Evolutionary conservation across 2,113 vertebrate genomes (phyloP), one percentile per base, ranked within the genome.

Genomic region (Ptychochromis oligacanthus): DNA sequence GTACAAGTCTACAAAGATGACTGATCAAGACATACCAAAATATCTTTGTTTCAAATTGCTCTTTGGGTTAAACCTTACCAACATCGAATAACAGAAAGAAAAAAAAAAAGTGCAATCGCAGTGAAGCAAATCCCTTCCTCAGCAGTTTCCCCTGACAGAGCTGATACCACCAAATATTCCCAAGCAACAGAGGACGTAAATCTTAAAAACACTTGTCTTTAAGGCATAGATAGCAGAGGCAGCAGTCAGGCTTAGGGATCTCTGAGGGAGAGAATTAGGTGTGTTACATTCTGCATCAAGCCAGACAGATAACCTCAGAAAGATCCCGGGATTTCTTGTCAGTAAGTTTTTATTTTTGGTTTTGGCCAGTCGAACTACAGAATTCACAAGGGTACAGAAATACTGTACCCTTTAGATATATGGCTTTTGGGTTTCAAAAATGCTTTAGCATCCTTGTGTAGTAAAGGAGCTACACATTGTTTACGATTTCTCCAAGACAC

Each of bases 151-250:
- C 40, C 26, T 14, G 11, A 38, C 26, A 77, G 62, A 74, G 80
- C 17, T 60, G 55, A 55, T 61, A 55, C 38, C 65, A 26, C 38
- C 55, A 40, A 70, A 65, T 55, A 77, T 55, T 59, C 24, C 64
- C 49, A 49, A 81, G 57, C 34, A 55, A 56, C 43, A 52, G 7
- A 43, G 65, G 38, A 12, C 40, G 26, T 72, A 52, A 58, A 91
- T 77, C 75, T 80, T 36, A 36, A 78, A 57, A 89, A 75, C 36
- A 54, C 81, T 79, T n/a, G 8, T 74, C 36, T 84, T 78, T 58
- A 55, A 64, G 13, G 65, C 75, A 20, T 54, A 49, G 58, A 61
- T 67, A 61, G 74, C 26, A 40, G 43, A 59, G 31, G 38, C 58
- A 24, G 56, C 31, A 36, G 58, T 31, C 9, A 49, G 52, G 22